Percentiles rank a stretch among this genome's conserved stretches.
These are phyloP conservation scores for Drosophila mercatorum DNA, from an alignment of 2,888 invertebrate genomes.

Conservation along the genomic window DNA sequence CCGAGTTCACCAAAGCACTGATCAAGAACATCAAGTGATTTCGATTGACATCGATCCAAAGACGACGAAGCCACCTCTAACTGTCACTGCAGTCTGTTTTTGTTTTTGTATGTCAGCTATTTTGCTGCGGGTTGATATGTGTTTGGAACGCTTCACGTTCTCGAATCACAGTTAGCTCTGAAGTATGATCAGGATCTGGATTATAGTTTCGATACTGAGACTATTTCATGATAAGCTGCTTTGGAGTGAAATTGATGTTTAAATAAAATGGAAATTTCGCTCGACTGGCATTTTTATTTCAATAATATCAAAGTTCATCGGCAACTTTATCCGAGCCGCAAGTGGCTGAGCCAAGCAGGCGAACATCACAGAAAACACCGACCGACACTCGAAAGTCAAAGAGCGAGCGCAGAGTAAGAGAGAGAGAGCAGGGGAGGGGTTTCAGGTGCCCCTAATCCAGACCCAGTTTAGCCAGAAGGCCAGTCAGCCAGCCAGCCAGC, in stretches of 20 bases:
- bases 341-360: conserved; percentile 8
- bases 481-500: conserved; percentile 42
- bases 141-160: background rate
- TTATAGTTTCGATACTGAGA: background rate
- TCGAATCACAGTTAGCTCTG: background rate
- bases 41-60: background rate
- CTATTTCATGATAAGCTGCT: background rate
- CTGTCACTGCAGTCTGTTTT: no score
- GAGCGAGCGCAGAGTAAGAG: background rate
- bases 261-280: background rate
- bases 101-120: conserved; percentile 1
- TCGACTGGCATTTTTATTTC: background rate
- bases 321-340: background rate
- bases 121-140: background rate
- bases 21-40: conserved; percentile 54
- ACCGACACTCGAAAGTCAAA: conserved; percentile 39
- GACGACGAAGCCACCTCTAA: background rate
- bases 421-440: conserved; percentile 2
- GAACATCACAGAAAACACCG: conserved; percentile 42
- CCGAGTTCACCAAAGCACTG: conserved; percentile 93
- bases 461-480: conserved; percentile 41
- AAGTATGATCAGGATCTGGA: background rate
- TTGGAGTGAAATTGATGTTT: background rate
- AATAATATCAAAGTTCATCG: conserved; percentile 7
- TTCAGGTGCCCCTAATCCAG: conserved; percentile 44